phyloP scores from a whole-genome alignment of 2,797 vertebrate species.

The Pelobates cultripes region DNA sequence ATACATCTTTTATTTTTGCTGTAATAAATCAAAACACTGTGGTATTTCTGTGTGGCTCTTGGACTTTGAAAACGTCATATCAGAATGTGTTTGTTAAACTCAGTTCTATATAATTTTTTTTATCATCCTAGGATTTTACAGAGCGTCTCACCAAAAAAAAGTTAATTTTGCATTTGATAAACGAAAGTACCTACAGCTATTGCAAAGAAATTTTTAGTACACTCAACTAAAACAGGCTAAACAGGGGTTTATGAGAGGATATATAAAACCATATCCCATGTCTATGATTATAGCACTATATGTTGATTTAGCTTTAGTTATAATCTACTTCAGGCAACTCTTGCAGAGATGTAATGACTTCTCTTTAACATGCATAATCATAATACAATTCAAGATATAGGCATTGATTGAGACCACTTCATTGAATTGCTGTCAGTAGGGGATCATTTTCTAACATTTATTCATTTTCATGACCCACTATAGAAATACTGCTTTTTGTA shows the following conservation, averaged over 20 bases:
- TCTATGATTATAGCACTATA: constrained; percentile 33
- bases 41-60: too few species aligned
- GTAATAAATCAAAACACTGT: too few species aligned
- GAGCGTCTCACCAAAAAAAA: too few species aligned
- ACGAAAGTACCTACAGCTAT: constrained; percentile 24
- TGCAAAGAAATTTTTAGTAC: constrained; percentile 34
- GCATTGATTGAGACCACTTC: constrained; percentile 35
- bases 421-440: constrained; percentile 37
- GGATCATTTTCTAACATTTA: constrained; percentile 38
- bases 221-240: constrained; percentile 40
- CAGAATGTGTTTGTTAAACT: too few species aligned
- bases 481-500: constrained; percentile 13
- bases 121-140: too few species aligned
- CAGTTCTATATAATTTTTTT: too few species aligned
- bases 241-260: constrained; percentile 32
- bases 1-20: too few species aligned
- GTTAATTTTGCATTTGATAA: constrained; percentile 32
- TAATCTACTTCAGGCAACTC: constrained; percentile 50
- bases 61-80: too few species aligned
- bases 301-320: constrained; percentile 48
- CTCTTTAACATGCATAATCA: constrained; percentile 12
- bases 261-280: constrained; percentile 43
- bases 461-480: constrained; percentile 3
- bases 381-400: constrained; percentile 34
- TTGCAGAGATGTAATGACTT: constrained; percentile 36